Evolutionary conservation across 2,888 invertebrate genomes (phyloP).

Genomic region (Morpho helenor): DNA sequence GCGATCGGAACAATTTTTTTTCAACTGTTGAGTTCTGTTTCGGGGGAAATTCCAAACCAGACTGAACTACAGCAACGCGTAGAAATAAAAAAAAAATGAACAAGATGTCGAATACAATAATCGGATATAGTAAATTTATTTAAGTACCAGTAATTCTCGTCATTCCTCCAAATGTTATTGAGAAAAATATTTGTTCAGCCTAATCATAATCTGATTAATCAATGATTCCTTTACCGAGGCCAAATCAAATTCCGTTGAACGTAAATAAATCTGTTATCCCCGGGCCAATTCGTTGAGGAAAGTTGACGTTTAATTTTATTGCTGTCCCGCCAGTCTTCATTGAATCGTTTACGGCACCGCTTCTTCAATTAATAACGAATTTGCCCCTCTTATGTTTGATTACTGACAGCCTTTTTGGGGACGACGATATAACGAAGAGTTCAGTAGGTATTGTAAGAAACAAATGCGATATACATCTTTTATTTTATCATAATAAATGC

Average conservation of each 20-base stretch:
- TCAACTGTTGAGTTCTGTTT: too few relatives aligned
- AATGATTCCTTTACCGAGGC: slow-evolving; percentile 11
- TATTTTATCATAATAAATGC: too few relatives aligned
- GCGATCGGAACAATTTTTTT: too few relatives aligned
- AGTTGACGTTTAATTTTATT: slow-evolving; percentile 47
- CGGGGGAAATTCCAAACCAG: too few relatives aligned
- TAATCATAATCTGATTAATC: slow-evolving; percentile 16
- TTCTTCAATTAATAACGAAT: slow-evolving; percentile 67
- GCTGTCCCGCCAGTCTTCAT: slow-evolving; percentile 51
- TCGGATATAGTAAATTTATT: neutral
- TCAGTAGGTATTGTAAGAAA: too few relatives aligned
- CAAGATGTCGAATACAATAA: slow-evolving; percentile 1
- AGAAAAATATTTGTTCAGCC: slow-evolving; percentile 2
- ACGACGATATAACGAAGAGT: slow-evolving; percentile 2
- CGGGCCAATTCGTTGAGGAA: slow-evolving; percentile 27
- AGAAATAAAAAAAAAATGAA: neutral
- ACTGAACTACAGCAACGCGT: too few relatives aligned
- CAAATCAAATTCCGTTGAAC: slow-evolving; percentile 18
- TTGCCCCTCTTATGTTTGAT: slow-evolving; percentile 47
- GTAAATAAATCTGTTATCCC: slow-evolving; percentile 30
- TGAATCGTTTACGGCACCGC: slow-evolving; percentile 42
- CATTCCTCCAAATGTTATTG: slow-evolving; percentile 6
- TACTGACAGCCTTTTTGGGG: slow-evolving; percentile 33
- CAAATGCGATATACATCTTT: too few relatives aligned
- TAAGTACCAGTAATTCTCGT: slow-evolving; percentile 6